Percentiles rank a stretch among this genome's conserved stretches.
phyloP scores from a whole-genome alignment of 2,888 invertebrate species.

The Tanytarsus gracilentus region DNA sequence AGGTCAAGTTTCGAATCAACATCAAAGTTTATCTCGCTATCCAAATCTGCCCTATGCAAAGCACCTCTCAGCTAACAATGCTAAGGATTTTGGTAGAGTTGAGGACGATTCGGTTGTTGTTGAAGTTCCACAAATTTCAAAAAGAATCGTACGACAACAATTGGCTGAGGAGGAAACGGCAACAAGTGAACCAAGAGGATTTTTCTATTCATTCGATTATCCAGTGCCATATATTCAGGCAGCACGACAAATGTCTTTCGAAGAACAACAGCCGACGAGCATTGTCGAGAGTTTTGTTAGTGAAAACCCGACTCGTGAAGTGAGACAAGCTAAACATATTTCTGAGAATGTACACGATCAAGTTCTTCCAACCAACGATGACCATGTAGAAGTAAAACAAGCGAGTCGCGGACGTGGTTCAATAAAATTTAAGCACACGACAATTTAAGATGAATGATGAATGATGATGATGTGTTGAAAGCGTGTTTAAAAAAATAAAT shows the following conservation, averaged over 20 bases:
- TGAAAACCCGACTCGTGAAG: no score
- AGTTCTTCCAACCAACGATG: conserved; percentile 38
- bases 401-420: conserved; percentile 5
- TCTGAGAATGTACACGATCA: conserved; percentile 36
- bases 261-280: no score
- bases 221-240: conserved; percentile 53
- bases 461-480: neutral
- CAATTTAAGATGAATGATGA: neutral
- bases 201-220: conserved; percentile 63
- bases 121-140: neutral
- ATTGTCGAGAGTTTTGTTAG: no score
- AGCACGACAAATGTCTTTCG: no score
- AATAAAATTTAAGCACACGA: conserved; percentile 3
- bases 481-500: neutral
- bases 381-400: conserved; percentile 33
- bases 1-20: conserved; percentile 30
- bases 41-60: conserved; percentile 30
- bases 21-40: conserved; percentile 30
- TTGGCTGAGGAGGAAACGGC: conserved; percentile 41
- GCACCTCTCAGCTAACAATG: conserved; percentile 31
- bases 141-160: conserved; percentile 30
- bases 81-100: conserved; percentile 32
- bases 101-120: conserved; percentile 4
- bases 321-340: no score
- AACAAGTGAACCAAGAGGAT: conserved; percentile 55